Evolutionary conservation across 2,113 vertebrate species (phyloP), one percentile per base, ranked within the genome.

Genomic region (Microcebus tavaratra): DNA sequence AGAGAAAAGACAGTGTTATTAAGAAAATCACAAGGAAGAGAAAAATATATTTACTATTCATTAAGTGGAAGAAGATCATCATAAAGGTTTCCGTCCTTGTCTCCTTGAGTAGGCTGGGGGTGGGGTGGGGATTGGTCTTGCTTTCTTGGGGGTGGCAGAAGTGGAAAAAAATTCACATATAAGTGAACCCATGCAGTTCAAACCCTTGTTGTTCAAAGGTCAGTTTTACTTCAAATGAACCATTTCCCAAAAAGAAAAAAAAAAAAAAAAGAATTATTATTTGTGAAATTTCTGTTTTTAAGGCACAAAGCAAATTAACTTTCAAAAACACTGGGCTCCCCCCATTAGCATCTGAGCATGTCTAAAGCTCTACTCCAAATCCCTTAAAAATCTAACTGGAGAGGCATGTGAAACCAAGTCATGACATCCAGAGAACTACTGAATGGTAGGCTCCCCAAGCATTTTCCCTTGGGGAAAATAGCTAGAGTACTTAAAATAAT

Each of bases 401-500:
- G 48, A 95, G 68, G 18, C n/a, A 57, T 0, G 0, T 90, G 92
- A 93, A 97, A 97, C 95, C 90, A 88, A 95, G 63, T 85, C 94
- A 94, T 90, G 96, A 90, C 92, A 96, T 96, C 76, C 75, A 59
- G 31, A 94, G 75, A 97, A 88, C 82, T 86, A 87, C 72, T 94
- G 70, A 94, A 95, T 6, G 0, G 87, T 76, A 70, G 75, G 8
- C 23, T 89, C 94, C 94, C 76, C 45, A 82, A 68, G 91, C 67
- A 45, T 81, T 90, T 87, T 89, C 86, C 95, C 95, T 88, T 27
- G 67, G 94, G 93, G 67, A 53, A 96, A 95, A 95, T 90, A 73
- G 95, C 83, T 73, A 94, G 79, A 96, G 84, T 95, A 84, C 75
- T 97, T 98, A 95, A 96, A 92, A 93, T 90, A 59, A 94, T 97